A percentile compares a stretch with the other conserved stretches of the same genome.
phyloP scores from a whole-genome alignment of 2,888 invertebrate species.

The Amiota mariae region DNA sequence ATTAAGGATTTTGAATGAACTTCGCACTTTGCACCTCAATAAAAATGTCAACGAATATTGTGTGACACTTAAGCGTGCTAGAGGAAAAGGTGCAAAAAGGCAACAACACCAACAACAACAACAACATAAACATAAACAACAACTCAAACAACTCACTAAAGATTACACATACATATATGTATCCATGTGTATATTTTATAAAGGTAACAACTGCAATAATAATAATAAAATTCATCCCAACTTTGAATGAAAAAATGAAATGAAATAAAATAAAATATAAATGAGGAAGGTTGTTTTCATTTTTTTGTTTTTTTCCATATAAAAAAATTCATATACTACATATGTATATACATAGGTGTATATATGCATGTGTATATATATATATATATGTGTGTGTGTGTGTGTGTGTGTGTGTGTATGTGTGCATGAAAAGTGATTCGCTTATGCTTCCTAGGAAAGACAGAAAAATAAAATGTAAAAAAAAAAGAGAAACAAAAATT shows the following conservation, averaged over 20 bases:
- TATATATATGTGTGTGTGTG: too few species aligned
- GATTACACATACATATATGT: not conserved
- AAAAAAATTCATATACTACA: not conserved
- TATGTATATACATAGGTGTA: too few species aligned
- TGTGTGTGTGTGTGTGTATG: too few species aligned
- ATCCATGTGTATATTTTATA: slow-evolving; percentile 10
- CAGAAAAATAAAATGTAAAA: too few species aligned
- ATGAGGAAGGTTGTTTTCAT: not conserved
- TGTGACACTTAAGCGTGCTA: too few species aligned
- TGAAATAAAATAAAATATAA: slow-evolving; percentile 17
- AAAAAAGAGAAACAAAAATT: not conserved
- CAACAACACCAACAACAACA: slow-evolving; percentile 18
- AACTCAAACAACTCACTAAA: not conserved
- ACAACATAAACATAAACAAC: slow-evolving; percentile 14
- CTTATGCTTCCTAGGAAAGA: too few species aligned
- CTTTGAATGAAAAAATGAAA: slow-evolving; percentile 4
- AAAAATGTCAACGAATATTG: slow-evolving; percentile 22
- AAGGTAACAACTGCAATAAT: slow-evolving; percentile 5
- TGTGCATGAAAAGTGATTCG: too few species aligned
- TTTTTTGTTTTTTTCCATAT: not conserved
- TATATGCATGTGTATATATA: too few species aligned
- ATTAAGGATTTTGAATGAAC: not conserved
- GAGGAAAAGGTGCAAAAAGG: slow-evolving; percentile 32
- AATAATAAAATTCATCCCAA: slow-evolving; percentile 22
- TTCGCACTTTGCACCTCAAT: slow-evolving; percentile 21